These are phyloP conservation scores for Heloderma charlesbogerti DNA, from an alignment of 2,113 vertebrate genomes.

Conservation along the genomic window DNA sequence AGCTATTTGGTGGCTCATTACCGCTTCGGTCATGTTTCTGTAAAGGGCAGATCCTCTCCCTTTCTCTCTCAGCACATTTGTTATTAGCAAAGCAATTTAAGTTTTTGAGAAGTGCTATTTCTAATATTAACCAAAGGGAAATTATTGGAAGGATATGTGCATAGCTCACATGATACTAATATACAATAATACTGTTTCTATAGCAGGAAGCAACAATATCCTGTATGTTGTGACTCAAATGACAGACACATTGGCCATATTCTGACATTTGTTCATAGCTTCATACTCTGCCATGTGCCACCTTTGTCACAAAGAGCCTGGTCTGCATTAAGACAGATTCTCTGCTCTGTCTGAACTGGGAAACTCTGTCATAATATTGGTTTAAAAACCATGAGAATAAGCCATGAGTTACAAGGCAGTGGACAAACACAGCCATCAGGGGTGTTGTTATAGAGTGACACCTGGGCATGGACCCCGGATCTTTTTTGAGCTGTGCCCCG, in stretches of 20 bases:
- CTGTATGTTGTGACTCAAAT: neutral
- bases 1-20: slow-evolving; percentile 23
- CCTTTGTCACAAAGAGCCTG: neutral
- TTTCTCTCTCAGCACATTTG: slow-evolving; percentile 10
- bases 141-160: neutral
- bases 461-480: too few relatives aligned
- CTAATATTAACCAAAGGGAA: neutral
- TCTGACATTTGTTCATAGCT: neutral
- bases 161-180: neutral
- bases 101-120: neutral
- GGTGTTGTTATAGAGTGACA: too few relatives aligned
- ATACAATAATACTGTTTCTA: neutral
- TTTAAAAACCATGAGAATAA: neutral
- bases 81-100: slow-evolving; percentile 3
- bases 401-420: neutral
- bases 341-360: neutral
- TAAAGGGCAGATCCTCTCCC: slow-evolving; percentile 20
- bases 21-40: slow-evolving; percentile 22
- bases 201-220: neutral
- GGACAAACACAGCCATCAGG: neutral
- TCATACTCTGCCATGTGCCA: too few relatives aligned
- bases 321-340: neutral
- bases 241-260: neutral
- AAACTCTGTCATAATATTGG: neutral
- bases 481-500: too few relatives aligned